Base-by-base conservation (phyloP, 2,888 invertebrate genomes). In the Microchrysa polita region DNA sequence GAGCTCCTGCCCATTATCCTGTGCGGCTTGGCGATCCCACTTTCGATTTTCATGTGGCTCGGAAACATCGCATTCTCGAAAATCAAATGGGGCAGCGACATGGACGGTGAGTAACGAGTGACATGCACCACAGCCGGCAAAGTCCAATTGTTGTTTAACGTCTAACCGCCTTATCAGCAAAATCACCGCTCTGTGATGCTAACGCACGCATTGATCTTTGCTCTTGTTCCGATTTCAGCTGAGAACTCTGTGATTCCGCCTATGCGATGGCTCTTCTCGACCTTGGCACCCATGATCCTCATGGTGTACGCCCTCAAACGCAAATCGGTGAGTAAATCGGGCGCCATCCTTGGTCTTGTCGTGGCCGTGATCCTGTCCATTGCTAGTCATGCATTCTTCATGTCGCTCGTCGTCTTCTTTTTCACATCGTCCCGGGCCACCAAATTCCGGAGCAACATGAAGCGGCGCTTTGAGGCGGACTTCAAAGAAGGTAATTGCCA, bases 381-480 rank as follows among this genome's bases (percentile, higher is more conserved):
- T 27, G 91, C 93, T 67, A 95, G 90, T 82, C 91, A 92, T 80
- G 90, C 92, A 74, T 95, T 95, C 81, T 83, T 93, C 60, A 88
- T 88, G 14, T 89, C 91, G 76, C 85, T 96, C 42, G 84, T 93
- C 16, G 87, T 90, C 2, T 96, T 96, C 83, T 96, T 95, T 81
- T 82, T 94, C 23, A 88, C 92, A 60, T 92, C 92, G 1, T 94
- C 95, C 0, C 90, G 90, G 81, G 94, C 92, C 0, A 95, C 96
- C 0, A 94, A 93, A 82, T 92, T 91, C 80, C 87, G 91, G 20
- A 84, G 89, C 0, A 83, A 89, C 72, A 82, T 87, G 63, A 93
- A 93, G 81, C 86, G 85, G 74, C 90, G 90, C 80, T 82, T 94
- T 72, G 95, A 95, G 81, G 88, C 87, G 61, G 91, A 94, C 79